Conservation (phyloP, 2,888 invertebrate species). For the Muschampia plurimacula region DNA sequence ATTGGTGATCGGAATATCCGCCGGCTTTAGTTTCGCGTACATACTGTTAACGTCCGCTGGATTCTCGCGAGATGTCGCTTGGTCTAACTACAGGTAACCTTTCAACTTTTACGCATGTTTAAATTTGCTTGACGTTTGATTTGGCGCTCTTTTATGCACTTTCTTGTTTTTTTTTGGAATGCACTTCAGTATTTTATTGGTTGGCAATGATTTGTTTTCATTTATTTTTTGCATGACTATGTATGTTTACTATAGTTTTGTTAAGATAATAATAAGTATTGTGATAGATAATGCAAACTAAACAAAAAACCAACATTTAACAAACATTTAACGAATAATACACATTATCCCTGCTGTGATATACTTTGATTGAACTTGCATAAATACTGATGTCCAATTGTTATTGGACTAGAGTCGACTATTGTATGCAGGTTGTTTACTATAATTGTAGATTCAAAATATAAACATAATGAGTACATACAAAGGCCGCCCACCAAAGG, state of each 20-base stretch:
- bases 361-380: no score
- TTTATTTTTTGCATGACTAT: neutral
- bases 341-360: no score
- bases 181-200: neutral
- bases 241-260: neutral
- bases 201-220: neutral
- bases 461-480: no score
- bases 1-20: slow-evolving; percentile 89
- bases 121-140: slow-evolving; percentile 30
- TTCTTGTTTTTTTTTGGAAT: slow-evolving; percentile 18
- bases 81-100: slow-evolving; percentile 80
- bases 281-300: no score
- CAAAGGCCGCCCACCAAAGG: no score
- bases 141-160: slow-evolving; percentile 40
- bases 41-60: slow-evolving; percentile 87
- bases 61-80: slow-evolving; percentile 76
- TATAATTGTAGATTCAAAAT: no score
- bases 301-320: no score
- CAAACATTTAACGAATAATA: no score
- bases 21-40: slow-evolving; percentile 92
- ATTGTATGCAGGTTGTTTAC: no score
- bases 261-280: no score
- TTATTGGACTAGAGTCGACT: no score
- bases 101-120: slow-evolving; percentile 50
- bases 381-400: no score